Evolutionary conservation across 2,113 vertebrate species (phyloP).

Genomic region (Prochilodus magdalenae): DNA sequence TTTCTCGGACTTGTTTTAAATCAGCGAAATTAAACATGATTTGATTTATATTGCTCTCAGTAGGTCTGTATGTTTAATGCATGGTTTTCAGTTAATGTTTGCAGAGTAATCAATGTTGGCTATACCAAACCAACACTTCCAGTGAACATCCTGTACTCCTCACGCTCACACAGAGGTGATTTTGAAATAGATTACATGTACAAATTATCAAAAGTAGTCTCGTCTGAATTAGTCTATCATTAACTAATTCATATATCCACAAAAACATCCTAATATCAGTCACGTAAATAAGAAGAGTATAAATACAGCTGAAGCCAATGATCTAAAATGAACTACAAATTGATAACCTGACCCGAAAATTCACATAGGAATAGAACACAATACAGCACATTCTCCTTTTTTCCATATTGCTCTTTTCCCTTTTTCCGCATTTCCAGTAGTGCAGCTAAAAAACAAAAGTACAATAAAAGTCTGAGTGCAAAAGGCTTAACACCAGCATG

Average conservation of each 20-base stretch:
- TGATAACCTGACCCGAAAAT: not conserved
- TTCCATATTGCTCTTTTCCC: not conserved
- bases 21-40: too few relatives aligned
- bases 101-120: not conserved
- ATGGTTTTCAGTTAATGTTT: not conserved
- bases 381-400: not conserved
- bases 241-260: not conserved
- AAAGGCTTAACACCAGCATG: not conserved
- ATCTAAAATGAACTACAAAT: slow-evolving; percentile 2
- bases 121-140: not conserved
- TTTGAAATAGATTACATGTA: not conserved
- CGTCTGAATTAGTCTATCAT: not conserved
- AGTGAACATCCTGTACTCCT: not conserved
- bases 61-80: not conserved
- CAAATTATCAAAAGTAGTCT: not conserved
- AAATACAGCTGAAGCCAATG: not conserved
- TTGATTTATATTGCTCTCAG: not conserved
- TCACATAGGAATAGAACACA: not conserved
- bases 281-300: not conserved
- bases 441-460: slow-evolving; percentile 1
- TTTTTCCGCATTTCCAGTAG: not conserved
- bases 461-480: not conserved
- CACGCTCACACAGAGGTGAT: not conserved
- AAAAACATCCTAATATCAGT: not conserved
- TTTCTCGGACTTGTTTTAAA: too few relatives aligned